Conservation (phyloP, 1,140 invertebrate genomes). For the Tetragonula clypearis region DNA sequence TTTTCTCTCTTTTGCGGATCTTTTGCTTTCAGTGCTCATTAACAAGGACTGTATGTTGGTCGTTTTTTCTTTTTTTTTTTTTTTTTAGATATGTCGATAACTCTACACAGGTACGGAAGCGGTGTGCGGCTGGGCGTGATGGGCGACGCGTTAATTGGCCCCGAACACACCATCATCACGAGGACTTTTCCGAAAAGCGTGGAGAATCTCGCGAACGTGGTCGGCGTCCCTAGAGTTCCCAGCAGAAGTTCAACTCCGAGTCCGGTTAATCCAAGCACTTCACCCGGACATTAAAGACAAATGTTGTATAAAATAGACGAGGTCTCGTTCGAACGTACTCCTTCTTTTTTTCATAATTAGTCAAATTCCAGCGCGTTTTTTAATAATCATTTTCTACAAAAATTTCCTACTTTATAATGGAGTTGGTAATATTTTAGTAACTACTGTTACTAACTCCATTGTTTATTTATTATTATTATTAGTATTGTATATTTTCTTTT, state of each 20-base stretch:
- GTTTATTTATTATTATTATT: no score
- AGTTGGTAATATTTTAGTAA: no score
- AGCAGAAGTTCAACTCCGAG: slow-evolving; percentile 74
- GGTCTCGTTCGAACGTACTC: background rate
- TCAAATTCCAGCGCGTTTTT: background rate
- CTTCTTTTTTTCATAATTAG: background rate
- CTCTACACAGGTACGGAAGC: slow-evolving; percentile 88
- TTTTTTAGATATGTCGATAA: slow-evolving; percentile 87
- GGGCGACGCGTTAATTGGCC: slow-evolving; percentile 87
- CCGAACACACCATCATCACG: slow-evolving; percentile 82
- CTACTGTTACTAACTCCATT: no score
- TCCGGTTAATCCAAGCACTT: slow-evolving; percentile 67
- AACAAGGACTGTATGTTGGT: background rate
- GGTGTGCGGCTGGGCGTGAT: slow-evolving; percentile 88
- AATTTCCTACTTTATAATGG: background rate
- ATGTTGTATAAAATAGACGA: background rate
- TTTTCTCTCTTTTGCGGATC: no score
- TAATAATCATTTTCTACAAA: background rate
- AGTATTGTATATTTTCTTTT: no score
- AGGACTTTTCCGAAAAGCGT: slow-evolving; percentile 81
- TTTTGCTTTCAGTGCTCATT: background rate
- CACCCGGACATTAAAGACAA: slow-evolving; percentile 69
- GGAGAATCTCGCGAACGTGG: slow-evolving; percentile 78
- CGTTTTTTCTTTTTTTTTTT: slow-evolving; percentile 46
- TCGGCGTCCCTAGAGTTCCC: slow-evolving; percentile 73